Evolutionary conservation across 2,113 vertebrate genomes (phyloP), one percentile per base, ranked within the genome.

Genomic region (Elephantulus edwardii): DNA sequence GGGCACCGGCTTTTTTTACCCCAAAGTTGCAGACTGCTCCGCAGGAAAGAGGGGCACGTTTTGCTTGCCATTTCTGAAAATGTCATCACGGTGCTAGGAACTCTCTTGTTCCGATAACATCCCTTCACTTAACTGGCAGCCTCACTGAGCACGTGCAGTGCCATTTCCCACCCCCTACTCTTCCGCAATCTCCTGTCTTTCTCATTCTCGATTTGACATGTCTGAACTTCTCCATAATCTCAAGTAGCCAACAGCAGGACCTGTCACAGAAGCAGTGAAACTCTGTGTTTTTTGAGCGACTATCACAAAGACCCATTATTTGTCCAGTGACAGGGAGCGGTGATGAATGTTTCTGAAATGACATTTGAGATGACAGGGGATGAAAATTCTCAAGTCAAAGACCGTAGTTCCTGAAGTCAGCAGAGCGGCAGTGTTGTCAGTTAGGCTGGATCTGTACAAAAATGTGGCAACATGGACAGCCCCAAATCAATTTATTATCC

Each of bases 311-410:
- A 26, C 33, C 82, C 80, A 94, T 96, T 97, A 92, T 97, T 97
- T 97, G 93, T 94, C 80, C 92, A 95, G 56, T 90, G 95, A 94
- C 96, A 96, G 64, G 60, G 40, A 93, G 90, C 89, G 91, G 79
- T 84, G 94, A 97, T 95, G 96, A 97, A 97, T 95, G 91, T 94
- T 95, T 97, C 95, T 96, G 93, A 96, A 97, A 96, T 97, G 95
- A 95, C 96, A 97, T 97, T 97, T 97, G 91, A 95, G 94, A 96
- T 97, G 96, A 96, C 94, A 97, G 76, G 1, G 16, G 60, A 96
- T 86, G 92, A 96, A 97, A 96, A 96, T 93, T 91, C 80, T 89
- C 90, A 95, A 94, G 83, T 95, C 96, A 94, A 88, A 94, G 66
- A 95, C 42, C 60, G 40, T 52, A 91, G 83, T 46, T 96, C 87